These are phyloP conservation scores for Poecilobothrus nobilitatus DNA, from an alignment of 2,888 invertebrate species.

Conservation along the genomic window DNA sequence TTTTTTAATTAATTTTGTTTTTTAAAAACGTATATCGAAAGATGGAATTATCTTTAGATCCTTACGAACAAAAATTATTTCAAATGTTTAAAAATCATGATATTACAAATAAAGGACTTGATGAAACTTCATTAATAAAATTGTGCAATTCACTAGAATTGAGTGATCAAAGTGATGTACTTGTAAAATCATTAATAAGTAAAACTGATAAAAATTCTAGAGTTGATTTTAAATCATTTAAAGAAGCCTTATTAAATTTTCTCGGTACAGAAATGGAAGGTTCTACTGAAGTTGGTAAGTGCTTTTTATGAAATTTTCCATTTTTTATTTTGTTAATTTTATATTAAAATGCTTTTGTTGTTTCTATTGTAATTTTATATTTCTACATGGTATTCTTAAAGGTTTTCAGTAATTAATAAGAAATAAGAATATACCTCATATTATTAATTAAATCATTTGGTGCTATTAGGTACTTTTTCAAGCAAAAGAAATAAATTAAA, in stretches of 20 bases:
- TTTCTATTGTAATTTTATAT: neutral
- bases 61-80: conserved; percentile 72
- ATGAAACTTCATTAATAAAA: conserved; percentile 55
- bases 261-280: conserved; percentile 47
- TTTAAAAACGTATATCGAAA: conserved; percentile 14
- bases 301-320: neutral
- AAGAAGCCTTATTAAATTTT: conserved; percentile 63
- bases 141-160: conserved; percentile 71
- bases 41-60: conserved; percentile 49
- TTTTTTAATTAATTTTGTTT: too few species aligned
- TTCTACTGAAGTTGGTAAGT: conserved; percentile 14
- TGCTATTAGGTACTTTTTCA: too few species aligned
- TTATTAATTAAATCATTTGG: too few species aligned
- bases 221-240: conserved; percentile 65
- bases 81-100: conserved; percentile 74
- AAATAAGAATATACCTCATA: too few species aligned
- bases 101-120: conserved; percentile 57
- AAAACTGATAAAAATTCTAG: conserved; percentile 34
- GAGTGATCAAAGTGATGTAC: conserved; percentile 58
- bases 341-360: neutral
- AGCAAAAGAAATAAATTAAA: too few species aligned
- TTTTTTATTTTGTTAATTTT: neutral
- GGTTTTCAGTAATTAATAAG: too few species aligned
- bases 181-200: conserved; percentile 54
- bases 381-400: too few species aligned